Base-by-base conservation (phyloP, 2,888 invertebrate species). In the Eupithecia abbreviata region DNA sequence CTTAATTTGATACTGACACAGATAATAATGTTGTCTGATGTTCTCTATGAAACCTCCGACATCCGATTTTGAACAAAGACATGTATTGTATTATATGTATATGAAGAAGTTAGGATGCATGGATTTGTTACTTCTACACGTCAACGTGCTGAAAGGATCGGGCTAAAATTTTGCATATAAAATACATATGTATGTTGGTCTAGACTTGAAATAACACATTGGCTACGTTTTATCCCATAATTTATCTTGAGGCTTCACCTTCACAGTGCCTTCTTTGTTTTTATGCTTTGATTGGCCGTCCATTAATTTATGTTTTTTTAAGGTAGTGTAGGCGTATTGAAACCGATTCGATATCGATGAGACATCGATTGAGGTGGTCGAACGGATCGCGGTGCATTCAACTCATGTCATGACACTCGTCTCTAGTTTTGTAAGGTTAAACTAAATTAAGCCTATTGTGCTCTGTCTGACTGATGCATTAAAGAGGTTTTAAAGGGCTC, bases 301-400 rank as follows among this genome's bases (percentile, higher is more conserved):
- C 42, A 66, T 42, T 66, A 2, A 66, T 42, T 66, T 15, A 41
- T 42, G 3, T 65, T 65, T 65, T 62, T 41, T 30, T 65, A 13
- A 15, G 55, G 55, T 67, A 43, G n/a, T n/a, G 42, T 67, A 67
- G 67, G 67, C 42, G 67, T 68, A 45, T 4, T 68, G 68, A 62
- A 55, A 68, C 62, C 49, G 41, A 67, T 71, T 66, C 82, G 83
- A 83, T 84, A 85, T 85, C 84, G 83, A 85, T 87, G 87, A 88
- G 82, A 87, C 88, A 80, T 80, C 77, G 84, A 69, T 47, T n/a
- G 45, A 86, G 87, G 87, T 86, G 80, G 84, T 84, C 83, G 86
- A 77, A 85, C 85, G 83, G 80, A 77, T 75, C 81, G 71, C 68
- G 75, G 88, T 84, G 77, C 88, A 81, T 89, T 89, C 89, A 89